Percentiles rank a stretch among this genome's conserved stretches.
These are phyloP conservation scores for Aleiodes sp. DNA, from an alignment of 1,140 invertebrate genomes.

Conservation along the genomic window DNA sequence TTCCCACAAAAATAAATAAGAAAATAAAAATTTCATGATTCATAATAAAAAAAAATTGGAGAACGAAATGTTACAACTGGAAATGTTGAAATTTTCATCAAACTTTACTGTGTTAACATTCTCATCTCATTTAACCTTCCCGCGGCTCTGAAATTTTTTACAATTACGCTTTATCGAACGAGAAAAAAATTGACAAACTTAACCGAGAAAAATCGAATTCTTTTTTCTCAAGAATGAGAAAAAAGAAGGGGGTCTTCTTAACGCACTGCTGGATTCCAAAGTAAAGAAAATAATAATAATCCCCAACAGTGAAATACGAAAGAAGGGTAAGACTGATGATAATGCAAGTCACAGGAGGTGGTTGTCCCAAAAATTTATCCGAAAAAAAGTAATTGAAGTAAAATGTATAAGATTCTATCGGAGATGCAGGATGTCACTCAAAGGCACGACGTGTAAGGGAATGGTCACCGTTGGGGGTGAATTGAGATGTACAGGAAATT, in stretches of 20 bases:
- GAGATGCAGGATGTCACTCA: constrained; percentile 38
- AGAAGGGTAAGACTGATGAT: constrained; percentile 41
- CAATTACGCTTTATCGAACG: not conserved
- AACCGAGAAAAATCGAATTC: not conserved
- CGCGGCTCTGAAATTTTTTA: no score
- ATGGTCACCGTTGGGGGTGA: constrained; percentile 56
- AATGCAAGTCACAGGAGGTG: constrained; percentile 42
- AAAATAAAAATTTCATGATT: no score
- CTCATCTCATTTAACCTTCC: no score
- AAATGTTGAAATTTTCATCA: no score
- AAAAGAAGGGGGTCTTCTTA: constrained; percentile 1
- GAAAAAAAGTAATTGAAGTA: constrained; percentile 5
- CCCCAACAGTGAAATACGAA: constrained; percentile 19
- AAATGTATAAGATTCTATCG: not conserved
- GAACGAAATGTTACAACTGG: no score
- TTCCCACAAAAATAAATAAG: no score
- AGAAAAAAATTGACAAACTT: not conserved
- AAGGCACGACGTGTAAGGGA: constrained; percentile 55
- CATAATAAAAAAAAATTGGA: no score
- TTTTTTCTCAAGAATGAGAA: no score
- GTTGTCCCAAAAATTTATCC: constrained; percentile 1
- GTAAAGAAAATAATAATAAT: no score
- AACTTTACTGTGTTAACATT: no score
- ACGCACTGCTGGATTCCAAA: constrained; percentile 26
- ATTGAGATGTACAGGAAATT: constrained; percentile 60